Percentiles rank a stretch among this genome's conserved stretches.
These are phyloP conservation scores for Brachyhypopomus occidentalis DNA, from an alignment of 2,113 vertebrate genomes.

Conservation along the genomic window DNA sequence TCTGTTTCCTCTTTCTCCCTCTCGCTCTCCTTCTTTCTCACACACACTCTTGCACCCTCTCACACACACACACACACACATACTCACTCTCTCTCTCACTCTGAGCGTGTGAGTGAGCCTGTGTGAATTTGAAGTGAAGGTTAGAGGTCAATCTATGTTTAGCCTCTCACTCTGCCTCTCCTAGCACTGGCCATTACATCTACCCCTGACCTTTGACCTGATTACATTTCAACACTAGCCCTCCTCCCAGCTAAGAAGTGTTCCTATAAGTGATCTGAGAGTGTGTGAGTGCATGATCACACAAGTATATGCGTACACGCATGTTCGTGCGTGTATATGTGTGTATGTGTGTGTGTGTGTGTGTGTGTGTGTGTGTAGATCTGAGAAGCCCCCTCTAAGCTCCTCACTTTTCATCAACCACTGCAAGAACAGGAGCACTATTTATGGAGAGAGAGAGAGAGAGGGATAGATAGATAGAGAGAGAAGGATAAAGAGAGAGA, in stretches of 20 bases:
- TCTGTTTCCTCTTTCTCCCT: not conserved
- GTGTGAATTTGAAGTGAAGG: not conserved
- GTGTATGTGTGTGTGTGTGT: not conserved
- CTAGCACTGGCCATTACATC: not conserved
- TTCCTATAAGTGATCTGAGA: slow-evolving; percentile 8
- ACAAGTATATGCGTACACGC: not conserved
- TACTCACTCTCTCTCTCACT: not conserved
- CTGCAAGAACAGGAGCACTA: not conserved
- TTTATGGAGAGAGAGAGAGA: slow-evolving; percentile 7
- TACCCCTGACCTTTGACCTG: slow-evolving; percentile 25
- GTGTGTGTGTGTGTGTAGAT: not conserved
- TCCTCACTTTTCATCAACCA: not conserved
- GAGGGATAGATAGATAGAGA: not conserved
- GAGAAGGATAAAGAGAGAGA: not conserved
- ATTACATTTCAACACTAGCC: not conserved
- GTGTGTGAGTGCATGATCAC: not conserved
- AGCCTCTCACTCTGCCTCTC: slow-evolving; percentile 34
- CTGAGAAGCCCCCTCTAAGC: slow-evolving; percentile 1
- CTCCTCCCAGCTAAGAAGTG: not conserved
- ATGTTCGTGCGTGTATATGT: not conserved
- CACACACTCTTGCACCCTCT: slow-evolving; percentile 25
- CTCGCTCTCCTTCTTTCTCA: not conserved
- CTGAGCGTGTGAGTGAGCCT: not conserved
- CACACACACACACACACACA: not conserved
- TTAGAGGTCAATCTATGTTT: slow-evolving; percentile 32